These are phyloP conservation scores for Etheostoma spectabile DNA, from an alignment of 2,113 vertebrate species.

Conservation along the genomic window DNA sequence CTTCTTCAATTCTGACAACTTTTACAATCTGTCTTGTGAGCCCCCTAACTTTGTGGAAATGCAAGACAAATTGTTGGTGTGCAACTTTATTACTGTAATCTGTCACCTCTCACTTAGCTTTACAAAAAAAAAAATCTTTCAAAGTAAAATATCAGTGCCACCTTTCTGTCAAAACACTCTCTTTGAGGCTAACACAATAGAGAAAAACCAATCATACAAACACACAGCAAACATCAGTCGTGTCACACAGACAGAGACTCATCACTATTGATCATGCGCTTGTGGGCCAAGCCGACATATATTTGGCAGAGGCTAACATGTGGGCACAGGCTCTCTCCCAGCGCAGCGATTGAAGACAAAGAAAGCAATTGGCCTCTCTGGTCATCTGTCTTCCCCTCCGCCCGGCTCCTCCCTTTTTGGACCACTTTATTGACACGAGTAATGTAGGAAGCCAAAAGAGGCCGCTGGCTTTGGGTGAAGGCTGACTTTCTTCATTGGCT, in stretches of 20 bases:
- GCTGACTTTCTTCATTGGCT: slow-evolving; percentile 71
- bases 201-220: slow-evolving; percentile 41
- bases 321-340: slow-evolving; percentile 56
- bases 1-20: not conserved
- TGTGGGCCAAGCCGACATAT: slow-evolving; percentile 42
- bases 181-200: slow-evolving; percentile 24
- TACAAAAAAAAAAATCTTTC: slow-evolving; percentile 1
- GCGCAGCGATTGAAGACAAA: slow-evolving; percentile 63
- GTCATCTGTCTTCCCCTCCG: slow-evolving; percentile 61
- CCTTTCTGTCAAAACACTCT: not conserved
- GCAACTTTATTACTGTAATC: not conserved
- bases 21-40: not conserved
- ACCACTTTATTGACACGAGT: slow-evolving; percentile 75
- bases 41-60: not conserved
- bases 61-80: not conserved
- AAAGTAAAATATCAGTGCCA: not conserved
- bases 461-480: slow-evolving; percentile 58
- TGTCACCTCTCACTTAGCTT: not conserved
- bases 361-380: slow-evolving; percentile 79
- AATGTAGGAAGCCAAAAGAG: slow-evolving; percentile 67
- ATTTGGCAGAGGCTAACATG: slow-evolving; percentile 70
- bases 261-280: slow-evolving; percentile 70
- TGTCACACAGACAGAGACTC: slow-evolving; percentile 43
- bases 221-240: slow-evolving; percentile 28
- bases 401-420: slow-evolving; percentile 30